Base-by-base conservation (phyloP, 1,140 invertebrate species). In the Papilio polyxenes region DNA sequence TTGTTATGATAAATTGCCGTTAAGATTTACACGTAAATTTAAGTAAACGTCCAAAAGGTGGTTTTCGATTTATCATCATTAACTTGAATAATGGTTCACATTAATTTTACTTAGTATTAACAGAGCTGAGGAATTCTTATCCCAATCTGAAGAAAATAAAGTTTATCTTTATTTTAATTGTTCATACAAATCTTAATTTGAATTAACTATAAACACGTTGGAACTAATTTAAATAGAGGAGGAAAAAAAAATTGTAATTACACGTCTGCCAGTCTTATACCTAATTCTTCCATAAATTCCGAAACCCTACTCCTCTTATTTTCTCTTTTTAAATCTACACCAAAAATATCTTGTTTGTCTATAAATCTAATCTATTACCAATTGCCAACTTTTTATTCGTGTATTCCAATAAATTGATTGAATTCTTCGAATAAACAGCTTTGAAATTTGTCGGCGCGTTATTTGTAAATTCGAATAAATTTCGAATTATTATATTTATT, bases 51-150 rank as follows among this genome's bases (percentile, higher is more conserved):
- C 62, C 23, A 65, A 65, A 31, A 65, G 62, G 62, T 65, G 20
- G 20, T 65, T 31, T 65, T 65, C 62, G 23, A 65, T 65, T 65
- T 65, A 65, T 65, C 62, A 65, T 65, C 62, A 65, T 65, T 65
- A 31, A 31, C 62, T 65, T 65, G 62, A 65, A 31, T 65, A 65
- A 65, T 65, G 23, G 62, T 65, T 8, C 62, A 65, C 62, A 65
- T 65, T 23, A 65, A 65, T 65, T 65, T 65, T 65, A 65, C 62
- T 65, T 10, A 65, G 23, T n/a, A n/a, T n/a, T n/a, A n/a, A n/a
- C 62, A 31, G 7, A 65, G 8, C 62, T 65, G 17, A 23, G n/a
- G 10, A 23, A 11, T 31, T 65, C 23, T 65, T 65, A 65, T 65
- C 62, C 17, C 6, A 4, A 59, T 51, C 0, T 51, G 9, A 11